Evolutionary conservation across 2,888 invertebrate genomes (phyloP).

Genomic region (Caradrina clavipalpis): DNA sequence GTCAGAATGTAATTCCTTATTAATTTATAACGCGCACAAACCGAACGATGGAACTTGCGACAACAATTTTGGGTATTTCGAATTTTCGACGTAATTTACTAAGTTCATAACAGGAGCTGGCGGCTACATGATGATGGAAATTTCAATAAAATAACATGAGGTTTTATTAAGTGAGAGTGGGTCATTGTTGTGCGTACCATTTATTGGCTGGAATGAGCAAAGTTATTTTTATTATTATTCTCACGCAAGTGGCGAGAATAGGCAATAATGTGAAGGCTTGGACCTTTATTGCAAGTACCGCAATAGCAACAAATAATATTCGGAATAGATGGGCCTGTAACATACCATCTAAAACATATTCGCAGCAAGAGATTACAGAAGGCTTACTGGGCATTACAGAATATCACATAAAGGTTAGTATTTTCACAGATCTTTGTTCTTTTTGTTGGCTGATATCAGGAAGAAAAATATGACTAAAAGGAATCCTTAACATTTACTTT

Average conservation of each 20-base stretch:
- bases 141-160: constrained; percentile 46
- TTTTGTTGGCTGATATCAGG: too few species aligned
- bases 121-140: constrained; percentile 45
- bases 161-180: constrained; percentile 46
- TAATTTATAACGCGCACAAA: constrained; percentile 75
- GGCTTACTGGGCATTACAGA: neutral
- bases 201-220: constrained; percentile 45
- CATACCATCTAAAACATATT: constrained; percentile 11
- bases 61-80: constrained; percentile 64
- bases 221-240: constrained; percentile 52
- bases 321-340: constrained; percentile 31
- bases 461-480: neutral
- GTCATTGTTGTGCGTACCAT: constrained; percentile 42
- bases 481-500: too few species aligned
- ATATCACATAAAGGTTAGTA: neutral
- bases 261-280: constrained; percentile 31
- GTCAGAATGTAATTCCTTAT: constrained; percentile 73
- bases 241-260: constrained; percentile 48
- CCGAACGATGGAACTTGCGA: constrained; percentile 64
- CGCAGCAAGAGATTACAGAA: neutral
- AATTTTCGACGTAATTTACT: constrained; percentile 53
- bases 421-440: neutral
- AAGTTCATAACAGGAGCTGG: constrained; percentile 52
- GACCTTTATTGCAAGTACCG: constrained; percentile 40
- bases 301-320: constrained; percentile 36